These are phyloP conservation scores for Oryctolagus cuniculus DNA, from an alignment of 2,113 vertebrate genomes.

Conservation along the genomic window DNA sequence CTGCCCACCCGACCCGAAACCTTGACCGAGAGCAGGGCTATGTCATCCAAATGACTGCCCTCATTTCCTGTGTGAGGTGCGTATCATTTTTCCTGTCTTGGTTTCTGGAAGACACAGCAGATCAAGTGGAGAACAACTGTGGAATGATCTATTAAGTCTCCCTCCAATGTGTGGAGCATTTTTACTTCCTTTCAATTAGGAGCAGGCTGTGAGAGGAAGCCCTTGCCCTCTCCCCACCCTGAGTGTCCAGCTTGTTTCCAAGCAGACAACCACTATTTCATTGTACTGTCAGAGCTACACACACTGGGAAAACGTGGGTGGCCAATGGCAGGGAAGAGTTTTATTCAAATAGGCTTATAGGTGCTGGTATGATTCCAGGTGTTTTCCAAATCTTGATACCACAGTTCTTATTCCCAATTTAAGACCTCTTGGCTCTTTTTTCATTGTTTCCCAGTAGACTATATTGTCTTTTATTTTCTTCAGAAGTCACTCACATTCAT, in stretches of 20 bases:
- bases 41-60: background rate
- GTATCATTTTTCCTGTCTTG: background rate
- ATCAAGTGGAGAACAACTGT: background rate
- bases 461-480: background rate
- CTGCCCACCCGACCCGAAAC: background rate
- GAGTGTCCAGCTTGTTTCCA: background rate
- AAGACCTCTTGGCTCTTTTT: background rate
- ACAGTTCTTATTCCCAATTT: slow-evolving; percentile 4
- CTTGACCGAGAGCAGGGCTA: background rate
- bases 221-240: background rate
- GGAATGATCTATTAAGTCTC: background rate
- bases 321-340: background rate
- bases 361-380: background rate
- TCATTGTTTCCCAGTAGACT: slow-evolving; percentile 45
- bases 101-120: background rate
- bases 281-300: background rate
- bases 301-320: background rate
- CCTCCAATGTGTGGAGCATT: background rate
- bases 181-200: slow-evolving; percentile 7
- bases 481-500: slow-evolving; percentile 20
- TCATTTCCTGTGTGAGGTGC: background rate
- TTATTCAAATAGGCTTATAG: background rate
- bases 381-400: background rate
- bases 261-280: background rate
- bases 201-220: background rate